A percentile compares a stretch with the other conserved stretches of the same genome.
These are phyloP conservation scores for Tinea pellionella DNA, from an alignment of 2,888 invertebrate species.

Conservation along the genomic window DNA sequence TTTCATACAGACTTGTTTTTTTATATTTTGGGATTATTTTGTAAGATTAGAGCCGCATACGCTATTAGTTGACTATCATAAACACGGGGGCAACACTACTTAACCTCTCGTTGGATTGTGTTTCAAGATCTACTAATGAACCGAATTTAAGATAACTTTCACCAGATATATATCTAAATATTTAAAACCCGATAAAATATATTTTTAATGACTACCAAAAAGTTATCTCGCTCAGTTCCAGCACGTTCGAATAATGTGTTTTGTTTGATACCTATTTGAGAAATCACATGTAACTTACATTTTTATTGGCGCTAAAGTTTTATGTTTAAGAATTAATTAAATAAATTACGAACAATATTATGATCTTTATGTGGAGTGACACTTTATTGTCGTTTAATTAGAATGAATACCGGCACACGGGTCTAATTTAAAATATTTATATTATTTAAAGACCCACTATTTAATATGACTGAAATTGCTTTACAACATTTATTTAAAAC, in stretches of 20 bases:
- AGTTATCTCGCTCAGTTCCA: not conserved
- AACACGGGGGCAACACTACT: slow-evolving; percentile 13
- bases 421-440: not conserved
- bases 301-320: slow-evolving; percentile 12
- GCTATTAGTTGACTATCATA: slow-evolving; percentile 8
- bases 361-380: slow-evolving; percentile 3
- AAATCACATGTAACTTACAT: not conserved
- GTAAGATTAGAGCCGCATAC: not conserved
- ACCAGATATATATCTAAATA: slow-evolving; percentile 64
- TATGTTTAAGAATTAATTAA: slow-evolving; percentile 12
- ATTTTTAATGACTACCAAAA: slow-evolving; percentile 52
- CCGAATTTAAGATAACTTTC: slow-evolving; percentile 58
- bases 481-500: not conserved
- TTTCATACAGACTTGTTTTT: not conserved
- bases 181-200: slow-evolving; percentile 66
- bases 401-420: not conserved
- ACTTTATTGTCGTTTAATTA: slow-evolving; percentile 8
- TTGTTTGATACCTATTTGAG: slow-evolving; percentile 6
- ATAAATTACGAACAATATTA: slow-evolving; percentile 9
- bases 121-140: slow-evolving; percentile 54
- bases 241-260: not conserved
- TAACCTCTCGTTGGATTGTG: slow-evolving; percentile 29
- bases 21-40: not conserved
- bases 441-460: not conserved
- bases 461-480: not conserved